These are phyloP conservation scores for Thyatira batis DNA, from an alignment of 2,888 invertebrate species.

Conservation along the genomic window DNA sequence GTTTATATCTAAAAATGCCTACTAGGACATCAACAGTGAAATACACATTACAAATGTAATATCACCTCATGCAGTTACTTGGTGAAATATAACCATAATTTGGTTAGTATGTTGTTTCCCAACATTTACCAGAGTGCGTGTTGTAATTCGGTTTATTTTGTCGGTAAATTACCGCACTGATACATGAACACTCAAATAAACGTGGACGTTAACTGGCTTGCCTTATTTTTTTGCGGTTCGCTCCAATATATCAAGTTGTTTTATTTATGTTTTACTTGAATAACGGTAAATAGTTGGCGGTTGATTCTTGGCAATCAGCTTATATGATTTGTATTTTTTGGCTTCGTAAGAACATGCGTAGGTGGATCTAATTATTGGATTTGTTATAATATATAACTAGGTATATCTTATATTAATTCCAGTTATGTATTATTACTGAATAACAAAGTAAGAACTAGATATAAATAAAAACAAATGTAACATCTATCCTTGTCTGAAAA, in stretches of 20 bases:
- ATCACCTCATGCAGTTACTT: not conserved
- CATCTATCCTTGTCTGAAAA: not conserved
- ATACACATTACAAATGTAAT: not conserved
- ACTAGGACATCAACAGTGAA: not conserved
- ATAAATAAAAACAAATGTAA: too few relatives aligned
- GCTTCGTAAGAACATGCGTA: not conserved
- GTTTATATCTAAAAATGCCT: not conserved
- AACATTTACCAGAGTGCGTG: not conserved
- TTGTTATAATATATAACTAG: too few relatives aligned
- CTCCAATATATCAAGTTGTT: constrained; percentile 22
- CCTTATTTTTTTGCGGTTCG: constrained; percentile 20
- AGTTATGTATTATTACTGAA: too few relatives aligned
- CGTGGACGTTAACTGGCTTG: constrained; percentile 23
- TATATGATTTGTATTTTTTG: not conserved
- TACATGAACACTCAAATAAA: constrained; percentile 15
- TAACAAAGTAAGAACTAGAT: too few relatives aligned
- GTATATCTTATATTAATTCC: too few relatives aligned
- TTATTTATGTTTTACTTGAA: constrained; percentile 12
- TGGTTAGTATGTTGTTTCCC: not conserved
- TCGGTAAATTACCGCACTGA: constrained; percentile 18
- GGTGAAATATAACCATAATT: not conserved
- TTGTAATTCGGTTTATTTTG: constrained; percentile 6
- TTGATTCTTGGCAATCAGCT: constrained; percentile 24
- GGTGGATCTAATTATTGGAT: not conserved
- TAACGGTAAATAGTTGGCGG: constrained; percentile 18